Evolutionary conservation across 1,140 invertebrate genomes (phyloP).

Genomic region (Cotesia glomerata): DNA sequence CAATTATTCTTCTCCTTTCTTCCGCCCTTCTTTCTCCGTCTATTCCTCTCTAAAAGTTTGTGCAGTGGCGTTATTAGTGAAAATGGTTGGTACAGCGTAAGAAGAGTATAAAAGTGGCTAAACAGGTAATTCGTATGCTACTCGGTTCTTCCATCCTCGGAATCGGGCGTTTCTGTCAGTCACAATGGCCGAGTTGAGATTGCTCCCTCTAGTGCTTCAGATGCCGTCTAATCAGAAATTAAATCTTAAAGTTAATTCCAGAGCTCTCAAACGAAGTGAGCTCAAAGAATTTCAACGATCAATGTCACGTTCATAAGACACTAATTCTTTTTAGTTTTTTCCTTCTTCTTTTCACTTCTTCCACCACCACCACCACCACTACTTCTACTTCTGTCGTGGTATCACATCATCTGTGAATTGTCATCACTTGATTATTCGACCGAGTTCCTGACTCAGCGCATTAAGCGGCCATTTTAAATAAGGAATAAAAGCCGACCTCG

Average conservation of each 20-base stretch:
- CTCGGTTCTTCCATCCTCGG: conserved; percentile 58
- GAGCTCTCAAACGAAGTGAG: conserved; percentile 37
- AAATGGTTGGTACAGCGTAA: conserved; percentile 45
- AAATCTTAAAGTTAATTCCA: conserved; percentile 60
- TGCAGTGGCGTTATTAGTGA: conserved; percentile 41
- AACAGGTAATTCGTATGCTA: conserved; percentile 61
- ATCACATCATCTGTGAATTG: no score
- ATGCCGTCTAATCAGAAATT: conserved; percentile 60
- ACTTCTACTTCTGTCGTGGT: neutral
- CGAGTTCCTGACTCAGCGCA: neutral
- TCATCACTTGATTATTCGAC: no score
- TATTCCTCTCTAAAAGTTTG: neutral
- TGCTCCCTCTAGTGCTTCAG: conserved; percentile 43
- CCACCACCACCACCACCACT: no score
- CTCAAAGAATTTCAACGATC: conserved; percentile 15
- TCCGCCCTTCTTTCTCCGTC: no score
- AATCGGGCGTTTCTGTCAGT: conserved; percentile 60
- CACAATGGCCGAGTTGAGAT: conserved; percentile 58
- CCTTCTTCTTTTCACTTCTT: no score
- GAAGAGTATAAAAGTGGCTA: conserved; percentile 34
- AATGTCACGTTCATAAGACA: neutral
- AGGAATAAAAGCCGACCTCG: conserved; percentile 11
- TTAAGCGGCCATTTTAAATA: conserved; percentile 1
- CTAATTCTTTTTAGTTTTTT: neutral
- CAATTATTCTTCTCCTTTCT: no score